phyloP scores from a whole-genome alignment of 1,140 invertebrate species.

The Campoletis sonorensis region DNA sequence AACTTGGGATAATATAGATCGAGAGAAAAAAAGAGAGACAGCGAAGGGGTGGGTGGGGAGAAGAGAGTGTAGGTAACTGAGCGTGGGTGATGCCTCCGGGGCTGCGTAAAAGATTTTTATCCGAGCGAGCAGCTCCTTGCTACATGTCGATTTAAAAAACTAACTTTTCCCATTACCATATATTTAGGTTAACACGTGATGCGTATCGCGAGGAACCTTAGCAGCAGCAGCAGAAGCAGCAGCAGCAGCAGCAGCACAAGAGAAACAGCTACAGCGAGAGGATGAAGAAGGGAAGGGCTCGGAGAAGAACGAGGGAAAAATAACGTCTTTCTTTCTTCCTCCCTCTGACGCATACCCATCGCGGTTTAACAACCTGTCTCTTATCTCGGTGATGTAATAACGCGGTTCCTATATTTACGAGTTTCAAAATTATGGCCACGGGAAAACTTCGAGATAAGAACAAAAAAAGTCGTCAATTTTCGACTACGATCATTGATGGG shows the following conservation, averaged over 20 bases:
- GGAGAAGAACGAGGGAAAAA: slow-evolving; percentile 4
- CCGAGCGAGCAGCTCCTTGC: slow-evolving; percentile 32
- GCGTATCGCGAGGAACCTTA: slow-evolving; percentile 37
- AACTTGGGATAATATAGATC: slow-evolving; percentile 28
- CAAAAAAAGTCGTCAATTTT: slow-evolving; percentile 5
- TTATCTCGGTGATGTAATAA: slow-evolving; percentile 38
- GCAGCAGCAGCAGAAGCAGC: neutral
- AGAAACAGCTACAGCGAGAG: neutral
- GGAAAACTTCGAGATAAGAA: slow-evolving; percentile 8
- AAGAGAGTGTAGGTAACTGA: slow-evolving; percentile 5
- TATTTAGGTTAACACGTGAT: slow-evolving; percentile 50
- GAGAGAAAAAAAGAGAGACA: slow-evolving; percentile 7
- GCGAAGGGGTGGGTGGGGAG: neutral
- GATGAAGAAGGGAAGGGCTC: no score
- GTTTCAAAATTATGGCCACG: slow-evolving; percentile 12
- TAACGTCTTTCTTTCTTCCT: neutral
- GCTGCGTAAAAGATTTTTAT: slow-evolving; percentile 46
- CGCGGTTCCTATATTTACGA: slow-evolving; percentile 41
- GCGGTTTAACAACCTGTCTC: slow-evolving; percentile 42
- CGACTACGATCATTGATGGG: neutral
- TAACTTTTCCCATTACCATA: slow-evolving; percentile 51
- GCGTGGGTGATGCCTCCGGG: slow-evolving; percentile 43
- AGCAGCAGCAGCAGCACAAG: neutral
- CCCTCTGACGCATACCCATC: neutral
- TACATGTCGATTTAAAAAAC: slow-evolving; percentile 49